These are phyloP conservation scores for Drosophila ogumai DNA, from an alignment of 1,140 invertebrate genomes.

Conservation along the genomic window DNA sequence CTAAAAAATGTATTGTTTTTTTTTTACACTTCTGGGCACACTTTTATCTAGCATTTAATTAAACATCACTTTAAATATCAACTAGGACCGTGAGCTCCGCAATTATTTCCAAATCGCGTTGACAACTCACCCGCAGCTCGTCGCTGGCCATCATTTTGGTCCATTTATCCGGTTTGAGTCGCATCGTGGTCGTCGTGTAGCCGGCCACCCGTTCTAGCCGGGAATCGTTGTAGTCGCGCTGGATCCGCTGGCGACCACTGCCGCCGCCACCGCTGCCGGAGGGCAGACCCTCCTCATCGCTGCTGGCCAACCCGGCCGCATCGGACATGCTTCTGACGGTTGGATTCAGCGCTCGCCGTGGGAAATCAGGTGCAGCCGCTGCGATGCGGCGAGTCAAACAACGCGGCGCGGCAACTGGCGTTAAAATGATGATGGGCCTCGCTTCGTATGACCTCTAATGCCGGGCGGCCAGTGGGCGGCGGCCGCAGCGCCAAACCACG, in stretches of 20 bases:
- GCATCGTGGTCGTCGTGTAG: constrained; percentile 87
- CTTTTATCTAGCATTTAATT: background rate
- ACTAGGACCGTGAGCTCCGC: background rate
- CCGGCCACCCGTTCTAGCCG: constrained; percentile 72
- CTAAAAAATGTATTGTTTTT: background rate
- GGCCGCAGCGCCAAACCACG: constrained; percentile 33
- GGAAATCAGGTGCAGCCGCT: constrained; percentile 31
- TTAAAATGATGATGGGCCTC: constrained; percentile 68
- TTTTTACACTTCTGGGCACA: background rate
- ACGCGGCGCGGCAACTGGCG: constrained; percentile 57
- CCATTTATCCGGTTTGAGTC: constrained; percentile 92
- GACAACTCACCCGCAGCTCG: constrained; percentile 82
- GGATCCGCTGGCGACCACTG: constrained; percentile 33
- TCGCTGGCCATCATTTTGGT: constrained; percentile 89
- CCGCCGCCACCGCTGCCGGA: background rate
- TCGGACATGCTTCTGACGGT: constrained; percentile 40
- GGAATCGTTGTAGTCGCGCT: constrained; percentile 68
- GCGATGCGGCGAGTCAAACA: constrained; percentile 64
- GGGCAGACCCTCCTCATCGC: constrained; percentile 62
- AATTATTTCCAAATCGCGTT: background rate
- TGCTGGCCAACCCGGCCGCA: constrained; percentile 57
- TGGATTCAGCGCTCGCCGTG: background rate
- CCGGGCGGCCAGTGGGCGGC: constrained; percentile 52
- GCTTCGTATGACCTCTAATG: constrained; percentile 67
- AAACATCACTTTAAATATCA: background rate